phyloP scores from a whole-genome alignment of 2,797 vertebrate species.

The Avahi laniger region DNA sequence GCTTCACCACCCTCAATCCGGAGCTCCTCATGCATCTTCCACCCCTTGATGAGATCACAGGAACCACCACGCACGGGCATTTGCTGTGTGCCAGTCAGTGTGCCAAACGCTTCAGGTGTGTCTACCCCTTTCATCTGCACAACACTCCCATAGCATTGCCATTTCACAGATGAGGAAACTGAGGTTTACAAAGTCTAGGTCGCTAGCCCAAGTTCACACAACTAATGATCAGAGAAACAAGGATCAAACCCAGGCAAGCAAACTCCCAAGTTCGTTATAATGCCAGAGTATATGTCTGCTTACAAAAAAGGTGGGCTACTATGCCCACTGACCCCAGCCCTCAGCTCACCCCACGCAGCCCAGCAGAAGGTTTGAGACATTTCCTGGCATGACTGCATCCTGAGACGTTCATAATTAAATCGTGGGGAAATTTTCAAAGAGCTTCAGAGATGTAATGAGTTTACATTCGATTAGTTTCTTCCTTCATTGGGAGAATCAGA shows the following conservation, averaged over 20 bases:
- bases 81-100: neutral
- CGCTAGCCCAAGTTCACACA: neutral
- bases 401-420: constrained; percentile 71
- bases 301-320: fast-evolving
- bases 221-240: neutral
- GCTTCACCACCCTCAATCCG: neutral
- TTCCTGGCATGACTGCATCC: constrained; percentile 69
- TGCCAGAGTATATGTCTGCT: neutral
- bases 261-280: neutral
- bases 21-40: neutral
- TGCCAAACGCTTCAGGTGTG: neutral
- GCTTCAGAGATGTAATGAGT: constrained; percentile 67
- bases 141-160: neutral
- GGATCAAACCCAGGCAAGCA: neutral
- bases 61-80: neutral
- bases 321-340: neutral
- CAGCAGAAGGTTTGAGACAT: neutral
- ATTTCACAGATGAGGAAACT: neutral
- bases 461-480: constrained; percentile 70
- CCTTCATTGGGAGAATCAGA: constrained; percentile 51
- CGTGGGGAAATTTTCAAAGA: constrained; percentile 56
- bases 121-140: neutral
- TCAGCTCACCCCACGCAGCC: neutral
- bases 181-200: neutral
- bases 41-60: neutral